Evolutionary conservation across 2,888 invertebrate species (phyloP), one percentile per base, ranked within the genome.

Genomic region (Andrena chrysosceles): DNA sequence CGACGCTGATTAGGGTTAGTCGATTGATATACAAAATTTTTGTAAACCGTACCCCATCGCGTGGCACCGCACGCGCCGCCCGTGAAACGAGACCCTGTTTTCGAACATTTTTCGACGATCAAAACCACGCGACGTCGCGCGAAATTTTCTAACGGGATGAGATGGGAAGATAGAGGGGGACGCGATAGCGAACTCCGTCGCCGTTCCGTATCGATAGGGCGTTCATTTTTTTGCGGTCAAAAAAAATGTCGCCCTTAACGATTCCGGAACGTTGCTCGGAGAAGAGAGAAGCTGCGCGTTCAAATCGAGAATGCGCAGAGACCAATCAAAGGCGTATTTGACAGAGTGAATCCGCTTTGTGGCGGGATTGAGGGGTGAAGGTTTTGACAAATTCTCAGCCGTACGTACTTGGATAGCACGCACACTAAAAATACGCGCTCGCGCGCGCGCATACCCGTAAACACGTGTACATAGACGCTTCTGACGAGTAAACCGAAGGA

Each of bases 151-250:
- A 64, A 31, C 29, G 29, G 7, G n/a, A 5, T 10, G 6, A 48
- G 16, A n/a, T 16, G 16, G 6, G 20, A 2, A 7, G 13, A n/a
- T n/a, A 16, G 42, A 16, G 42, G 1, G 5, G 42, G 16, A 4
- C 42, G 42, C 13, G 42, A 42, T 5, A 42, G 31, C 3, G 63
- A 54, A 16, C 49, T 20, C 54, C 23, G 29, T 74, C 49, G n/a
- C 29, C 54, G 70, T 59, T 62, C 23, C 42, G 83, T 73, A 68
- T 81, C 70, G 69, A 81, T 72, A 77, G 77, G 68, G 33, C 77
- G 49, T 56, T 67, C 85, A 75, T 87, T 87, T 87, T 84, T 73
- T 68, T 69, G 87, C 87, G 87, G 87, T 87, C 88, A 77, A 66
- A 60, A 49, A 75, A 87, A 87, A 85, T 63, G 86, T 74, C 72